A percentile compares a stretch with the other conserved stretches of the same genome.
Evolutionary conservation across 1,140 invertebrate species (phyloP).

Genomic region (Ceratina australensis): DNA sequence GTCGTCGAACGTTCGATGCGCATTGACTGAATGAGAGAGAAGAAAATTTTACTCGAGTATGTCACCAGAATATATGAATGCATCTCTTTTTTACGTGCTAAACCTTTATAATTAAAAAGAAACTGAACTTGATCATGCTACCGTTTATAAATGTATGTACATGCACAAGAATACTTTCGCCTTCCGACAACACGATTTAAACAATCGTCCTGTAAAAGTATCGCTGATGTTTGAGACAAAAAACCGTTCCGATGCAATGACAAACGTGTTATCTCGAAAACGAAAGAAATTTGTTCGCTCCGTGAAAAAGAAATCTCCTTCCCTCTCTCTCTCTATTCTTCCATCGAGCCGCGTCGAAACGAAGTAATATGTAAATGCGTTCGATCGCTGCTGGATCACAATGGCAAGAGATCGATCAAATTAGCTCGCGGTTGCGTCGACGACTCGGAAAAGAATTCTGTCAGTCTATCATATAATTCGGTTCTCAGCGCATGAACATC

Average conservation of each 20-base stretch:
- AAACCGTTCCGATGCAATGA: slow-evolving; percentile 17
- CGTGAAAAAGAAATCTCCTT: not conserved
- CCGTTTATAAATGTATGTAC: not conserved
- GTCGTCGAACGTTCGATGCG: no score
- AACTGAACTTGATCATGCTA: no score
- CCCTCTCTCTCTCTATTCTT: not conserved
- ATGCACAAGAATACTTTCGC: not conserved
- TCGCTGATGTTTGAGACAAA: not conserved
- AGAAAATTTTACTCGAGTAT: no score
- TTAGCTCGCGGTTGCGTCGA: slow-evolving; percentile 86
- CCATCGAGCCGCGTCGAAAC: no score
- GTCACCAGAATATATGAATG: no score
- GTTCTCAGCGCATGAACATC: slow-evolving; percentile 79
- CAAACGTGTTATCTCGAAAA: slow-evolving; percentile 20
- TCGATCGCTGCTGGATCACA: slow-evolving; percentile 65
- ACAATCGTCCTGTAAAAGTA: slow-evolving; percentile 25
- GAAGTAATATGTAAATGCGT: not conserved
- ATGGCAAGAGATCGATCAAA: slow-evolving; percentile 83
- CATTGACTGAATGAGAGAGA: no score
- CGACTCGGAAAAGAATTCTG: slow-evolving; percentile 84
- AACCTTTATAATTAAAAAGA: no score
- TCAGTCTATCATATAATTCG: slow-evolving; percentile 84
- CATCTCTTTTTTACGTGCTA: no score
- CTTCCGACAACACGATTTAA: slow-evolving; percentile 24
- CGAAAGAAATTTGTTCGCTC: not conserved